Conservation (phyloP, 2,797 vertebrate genomes). For the Danio jaintianensis region DNA sequence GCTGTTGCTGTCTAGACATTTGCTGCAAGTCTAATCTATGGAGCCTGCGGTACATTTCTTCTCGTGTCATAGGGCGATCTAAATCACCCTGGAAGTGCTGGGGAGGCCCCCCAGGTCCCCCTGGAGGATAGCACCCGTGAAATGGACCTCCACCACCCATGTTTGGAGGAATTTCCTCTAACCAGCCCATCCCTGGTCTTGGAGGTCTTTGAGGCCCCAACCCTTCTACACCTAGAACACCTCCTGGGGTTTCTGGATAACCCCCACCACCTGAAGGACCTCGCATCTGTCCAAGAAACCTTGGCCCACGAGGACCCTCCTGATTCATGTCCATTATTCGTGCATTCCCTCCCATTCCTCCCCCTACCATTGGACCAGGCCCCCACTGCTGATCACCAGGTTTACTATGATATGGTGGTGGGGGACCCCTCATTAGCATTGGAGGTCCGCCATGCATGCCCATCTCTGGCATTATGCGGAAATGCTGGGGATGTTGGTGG, state of each 20-base stretch:
- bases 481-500: conserved; percentile 76
- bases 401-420: conserved; percentile 96
- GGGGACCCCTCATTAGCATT: conserved; percentile 91
- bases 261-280: conserved; percentile 72
- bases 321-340: conserved; percentile 80
- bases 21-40: conserved; percentile 91
- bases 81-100: conserved; percentile 85
- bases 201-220: conserved; percentile 86
- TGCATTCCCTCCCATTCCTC: conserved; percentile 79
- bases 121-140: conserved; percentile 84
- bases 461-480: conserved; percentile 81
- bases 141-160: conserved; percentile 84
- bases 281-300: conserved; percentile 87
- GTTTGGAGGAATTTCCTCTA: conserved; percentile 89
- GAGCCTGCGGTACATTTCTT: conserved; percentile 90
- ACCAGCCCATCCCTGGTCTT: conserved; percentile 89
- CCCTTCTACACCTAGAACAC: conserved; percentile 86
- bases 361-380: conserved; percentile 86
- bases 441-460: conserved; percentile 75
- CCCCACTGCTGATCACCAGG: conserved; percentile 89
- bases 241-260: conserved; percentile 81
- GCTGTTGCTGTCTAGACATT: conserved; percentile 84
- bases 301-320: conserved; percentile 82
- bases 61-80: conserved; percentile 87
- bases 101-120: conserved; percentile 72